Conservation (phyloP, 1,140 invertebrate genomes). For the Propsilocerus akamusi region DNA sequence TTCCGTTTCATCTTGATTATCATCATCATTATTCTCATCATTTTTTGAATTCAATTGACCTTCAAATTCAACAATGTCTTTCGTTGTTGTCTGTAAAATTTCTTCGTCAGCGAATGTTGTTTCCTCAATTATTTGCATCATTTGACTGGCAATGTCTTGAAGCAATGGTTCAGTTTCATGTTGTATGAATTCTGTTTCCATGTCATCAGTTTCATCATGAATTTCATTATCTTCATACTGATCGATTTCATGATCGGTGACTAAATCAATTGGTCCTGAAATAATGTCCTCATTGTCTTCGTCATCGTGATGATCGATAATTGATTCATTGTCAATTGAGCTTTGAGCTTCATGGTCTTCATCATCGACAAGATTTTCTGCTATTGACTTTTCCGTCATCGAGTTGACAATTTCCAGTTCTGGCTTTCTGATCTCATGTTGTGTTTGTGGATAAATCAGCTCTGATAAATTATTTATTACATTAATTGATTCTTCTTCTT, state of each 20-base stretch:
- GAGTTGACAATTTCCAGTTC: constrained; percentile 5
- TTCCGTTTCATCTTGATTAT: neutral
- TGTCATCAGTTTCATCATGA: neutral
- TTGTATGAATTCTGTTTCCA: neutral
- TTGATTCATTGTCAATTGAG: constrained; percentile 10
- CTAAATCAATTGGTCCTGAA: constrained; percentile 15
- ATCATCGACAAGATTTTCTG: neutral
- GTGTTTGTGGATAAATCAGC: constrained; percentile 13
- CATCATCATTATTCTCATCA: neutral
- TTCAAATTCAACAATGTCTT: neutral
- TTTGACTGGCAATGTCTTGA: neutral
- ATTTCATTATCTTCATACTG: constrained; percentile 3
- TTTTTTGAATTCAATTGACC: neutral
- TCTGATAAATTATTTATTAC: constrained; percentile 20
- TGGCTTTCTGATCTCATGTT: constrained; percentile 7
- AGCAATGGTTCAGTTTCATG: neutral
- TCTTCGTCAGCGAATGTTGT: no score
- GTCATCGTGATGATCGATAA: constrained; percentile 9
- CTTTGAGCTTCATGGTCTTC: constrained; percentile 10
- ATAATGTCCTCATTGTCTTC: constrained; percentile 19
- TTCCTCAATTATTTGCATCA: neutral
- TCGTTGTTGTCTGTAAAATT: neutral
- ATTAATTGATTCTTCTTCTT: constrained; percentile 15
- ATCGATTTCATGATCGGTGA: neutral
- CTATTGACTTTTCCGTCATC: constrained; percentile 5